phyloP scores from a whole-genome alignment of 1,140 invertebrate species.

The Chelonus insularis region DNA sequence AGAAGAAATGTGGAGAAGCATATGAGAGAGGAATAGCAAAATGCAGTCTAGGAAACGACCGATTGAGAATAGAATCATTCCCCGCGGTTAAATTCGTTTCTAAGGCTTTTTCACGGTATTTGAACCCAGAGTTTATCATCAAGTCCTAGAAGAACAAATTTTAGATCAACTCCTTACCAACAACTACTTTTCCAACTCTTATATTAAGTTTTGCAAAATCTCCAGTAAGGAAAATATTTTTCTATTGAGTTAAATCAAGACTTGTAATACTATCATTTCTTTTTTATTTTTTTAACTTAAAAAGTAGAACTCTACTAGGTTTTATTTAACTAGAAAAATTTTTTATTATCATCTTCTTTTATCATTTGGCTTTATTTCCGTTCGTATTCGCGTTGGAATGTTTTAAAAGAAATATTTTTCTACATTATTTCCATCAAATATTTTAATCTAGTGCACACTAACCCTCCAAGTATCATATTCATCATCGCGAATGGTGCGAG shows the following conservation, averaged over 20 bases:
- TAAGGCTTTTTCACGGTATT: slow-evolving; percentile 8
- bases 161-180: neutral
- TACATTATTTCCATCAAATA: slow-evolving; percentile 31
- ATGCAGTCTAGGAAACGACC: neutral
- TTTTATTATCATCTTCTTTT: too few species aligned
- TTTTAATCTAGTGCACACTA: slow-evolving; percentile 24
- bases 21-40: slow-evolving; percentile 6
- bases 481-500: slow-evolving; percentile 31
- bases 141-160: neutral
- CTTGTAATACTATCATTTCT: neutral
- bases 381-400: too few species aligned
- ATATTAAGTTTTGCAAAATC: neutral
- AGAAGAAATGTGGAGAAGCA: slow-evolving; percentile 18
- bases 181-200: neutral
- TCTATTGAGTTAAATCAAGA: neutral
- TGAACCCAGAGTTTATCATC: slow-evolving; percentile 19
- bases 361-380: too few species aligned
- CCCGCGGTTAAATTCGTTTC: slow-evolving; percentile 19
- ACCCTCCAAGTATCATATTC: slow-evolving; percentile 15
- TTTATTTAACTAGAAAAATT: too few species aligned
- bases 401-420: slow-evolving; percentile 28
- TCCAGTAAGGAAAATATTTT: neutral
- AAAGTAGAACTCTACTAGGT: too few species aligned
- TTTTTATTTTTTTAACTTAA: too few species aligned
- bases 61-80: slow-evolving; percentile 6